Conservation (phyloP, 2,888 invertebrate species). For the Cephonodes hylas region DNA sequence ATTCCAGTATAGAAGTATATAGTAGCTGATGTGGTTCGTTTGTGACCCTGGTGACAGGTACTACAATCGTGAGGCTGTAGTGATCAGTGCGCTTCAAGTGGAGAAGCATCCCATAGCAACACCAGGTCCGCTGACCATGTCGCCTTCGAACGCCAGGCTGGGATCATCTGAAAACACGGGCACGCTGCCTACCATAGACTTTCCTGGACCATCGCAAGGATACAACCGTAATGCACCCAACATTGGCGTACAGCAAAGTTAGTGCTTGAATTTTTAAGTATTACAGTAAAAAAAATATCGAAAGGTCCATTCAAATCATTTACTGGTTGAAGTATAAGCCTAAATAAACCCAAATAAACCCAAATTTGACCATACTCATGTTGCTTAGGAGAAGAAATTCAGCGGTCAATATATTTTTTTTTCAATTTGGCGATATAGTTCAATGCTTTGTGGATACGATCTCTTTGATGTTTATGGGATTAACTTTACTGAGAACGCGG, state of each 20-base stretch:
- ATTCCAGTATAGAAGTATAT: background rate
- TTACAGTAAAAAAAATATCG: too few species aligned
- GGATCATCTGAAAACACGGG: constrained; percentile 73
- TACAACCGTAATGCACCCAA: constrained; percentile 84
- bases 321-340: too few species aligned
- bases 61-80: constrained; percentile 95
- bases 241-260: constrained; percentile 79
- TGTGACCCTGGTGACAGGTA: constrained; percentile 80
- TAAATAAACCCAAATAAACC: too few species aligned
- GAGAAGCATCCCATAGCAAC: constrained; percentile 95
- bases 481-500: too few species aligned
- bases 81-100: constrained; percentile 95
- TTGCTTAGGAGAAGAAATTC: too few species aligned
- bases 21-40: background rate
- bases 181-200: constrained; percentile 74
- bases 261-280: constrained; percentile 16
- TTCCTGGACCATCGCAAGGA: constrained; percentile 75
- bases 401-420: too few species aligned
- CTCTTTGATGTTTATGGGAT: too few species aligned
- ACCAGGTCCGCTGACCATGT: constrained; percentile 90
- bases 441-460: too few species aligned
- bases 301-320: too few species aligned
- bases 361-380: too few species aligned
- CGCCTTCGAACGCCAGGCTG: constrained; percentile 82
- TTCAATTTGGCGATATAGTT: too few species aligned